These are phyloP conservation scores for Parotocinclus haroldoi DNA, from an alignment of 2,797 vertebrate genomes.

Conservation along the genomic window DNA sequence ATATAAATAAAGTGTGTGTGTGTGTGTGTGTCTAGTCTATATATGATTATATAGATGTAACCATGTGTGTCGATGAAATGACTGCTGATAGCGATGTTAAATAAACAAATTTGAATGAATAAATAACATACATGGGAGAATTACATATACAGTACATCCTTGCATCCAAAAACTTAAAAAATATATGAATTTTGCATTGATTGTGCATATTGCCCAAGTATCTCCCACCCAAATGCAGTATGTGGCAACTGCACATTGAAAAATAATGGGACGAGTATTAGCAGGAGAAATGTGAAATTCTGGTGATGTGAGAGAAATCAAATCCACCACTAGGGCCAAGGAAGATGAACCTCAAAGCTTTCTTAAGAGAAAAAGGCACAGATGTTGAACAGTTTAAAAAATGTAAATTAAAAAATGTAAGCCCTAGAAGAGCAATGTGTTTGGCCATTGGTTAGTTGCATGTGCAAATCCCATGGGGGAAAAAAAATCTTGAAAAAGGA, in stretches of 20 bases:
- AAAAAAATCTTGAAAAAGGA: conserved; percentile 57
- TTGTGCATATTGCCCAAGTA: conserved; percentile 88
- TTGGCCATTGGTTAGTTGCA: conserved; percentile 42
- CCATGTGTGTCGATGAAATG: too few relatives aligned
- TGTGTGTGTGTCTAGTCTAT: too few relatives aligned
- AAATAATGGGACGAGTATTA: conserved; percentile 58
- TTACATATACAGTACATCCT: conserved; percentile 66
- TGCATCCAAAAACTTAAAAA: conserved; percentile 57
- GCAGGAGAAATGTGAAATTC: conserved; percentile 57
- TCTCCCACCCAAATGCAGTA: conserved; percentile 70
- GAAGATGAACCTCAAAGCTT: conserved; percentile 64
- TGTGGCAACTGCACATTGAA: conserved; percentile 68
- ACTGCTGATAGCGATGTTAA: too few relatives aligned
- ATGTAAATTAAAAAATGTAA: conserved; percentile 61
- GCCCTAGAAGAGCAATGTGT: conserved; percentile 86
- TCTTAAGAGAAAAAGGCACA: conserved; percentile 89
- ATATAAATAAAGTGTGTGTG: too few relatives aligned
- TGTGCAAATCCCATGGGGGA: conserved; percentile 30
- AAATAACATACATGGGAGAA: conserved; percentile 79
- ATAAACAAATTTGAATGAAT: too few relatives aligned
- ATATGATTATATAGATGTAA: too few relatives aligned
- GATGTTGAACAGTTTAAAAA: conserved; percentile 78
- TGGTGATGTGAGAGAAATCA: conserved; percentile 65
- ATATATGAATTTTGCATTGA: conserved; percentile 92
- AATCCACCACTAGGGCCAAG: conserved; percentile 67